phyloP scores from a whole-genome alignment of 2,113 vertebrate genomes.

The Xiphophorus maculatus region DNA sequence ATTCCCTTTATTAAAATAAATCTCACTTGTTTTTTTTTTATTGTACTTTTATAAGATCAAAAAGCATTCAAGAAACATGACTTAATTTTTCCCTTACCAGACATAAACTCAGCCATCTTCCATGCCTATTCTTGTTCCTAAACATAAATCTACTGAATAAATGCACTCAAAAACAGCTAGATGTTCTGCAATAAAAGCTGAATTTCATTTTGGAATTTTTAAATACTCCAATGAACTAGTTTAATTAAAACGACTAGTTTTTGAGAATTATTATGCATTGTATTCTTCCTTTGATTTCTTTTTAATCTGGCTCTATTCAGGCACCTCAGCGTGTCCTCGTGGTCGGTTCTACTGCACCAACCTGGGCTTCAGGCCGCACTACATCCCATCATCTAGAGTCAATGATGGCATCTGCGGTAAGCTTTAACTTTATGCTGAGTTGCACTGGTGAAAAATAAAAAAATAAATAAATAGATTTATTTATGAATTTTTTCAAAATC shows the following conservation, averaged over 20 bases:
- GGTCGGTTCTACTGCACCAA: slow-evolving; percentile 88
- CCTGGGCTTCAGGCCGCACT: slow-evolving; percentile 83
- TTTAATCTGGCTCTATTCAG: slow-evolving; percentile 53
- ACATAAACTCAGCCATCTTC: background rate
- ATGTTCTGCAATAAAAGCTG: too few relatives aligned
- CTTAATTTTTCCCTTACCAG: background rate
- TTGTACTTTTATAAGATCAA: too few relatives aligned
- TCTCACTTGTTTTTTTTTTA: too few relatives aligned
- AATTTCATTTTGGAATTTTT: too few relatives aligned
- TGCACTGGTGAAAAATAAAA: background rate
- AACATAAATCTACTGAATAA: background rate
- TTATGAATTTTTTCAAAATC: too few relatives aligned
- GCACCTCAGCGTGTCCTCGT: slow-evolving; percentile 84
- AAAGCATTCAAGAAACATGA: background rate
- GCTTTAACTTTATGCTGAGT: background rate
- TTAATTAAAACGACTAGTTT: background rate
- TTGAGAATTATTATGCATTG: background rate
- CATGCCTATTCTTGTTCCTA: background rate
- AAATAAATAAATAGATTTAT: background rate
- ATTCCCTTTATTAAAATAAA: too few relatives aligned
- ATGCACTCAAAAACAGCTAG: too few relatives aligned
- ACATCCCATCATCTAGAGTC: slow-evolving; percentile 74
- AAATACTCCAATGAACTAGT: too few relatives aligned
- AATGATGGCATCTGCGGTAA: slow-evolving; percentile 76
- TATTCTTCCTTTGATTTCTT: slow-evolving; percentile 10